These are phyloP conservation scores for Lasiurus cinereus DNA, from an alignment of 2,113 vertebrate genomes.

Conservation along the genomic window DNA sequence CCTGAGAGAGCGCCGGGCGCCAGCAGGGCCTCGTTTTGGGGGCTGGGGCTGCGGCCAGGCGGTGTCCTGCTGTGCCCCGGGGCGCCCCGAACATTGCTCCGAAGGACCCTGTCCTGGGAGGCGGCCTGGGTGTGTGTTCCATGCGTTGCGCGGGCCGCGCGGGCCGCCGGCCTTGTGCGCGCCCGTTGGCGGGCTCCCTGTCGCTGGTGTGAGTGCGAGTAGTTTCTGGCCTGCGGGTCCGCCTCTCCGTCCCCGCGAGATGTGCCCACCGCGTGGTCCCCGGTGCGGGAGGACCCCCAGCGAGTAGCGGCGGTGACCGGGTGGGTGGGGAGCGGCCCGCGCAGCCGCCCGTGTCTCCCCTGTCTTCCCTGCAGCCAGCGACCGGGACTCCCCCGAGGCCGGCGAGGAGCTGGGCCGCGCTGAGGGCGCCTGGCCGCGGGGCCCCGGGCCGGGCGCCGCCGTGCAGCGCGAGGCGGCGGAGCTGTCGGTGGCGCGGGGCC, in stretches of 20 bases:
- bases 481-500: conserved; percentile 26
- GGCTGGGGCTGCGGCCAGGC: too few species aligned
- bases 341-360: conserved; percentile 10
- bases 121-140: too few species aligned
- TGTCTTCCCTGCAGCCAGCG: conserved; percentile 87
- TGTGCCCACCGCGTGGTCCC: not conserved
- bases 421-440: conserved; percentile 83
- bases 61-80: not conserved
- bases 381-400: conserved; percentile 91
- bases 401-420: conserved; percentile 88
- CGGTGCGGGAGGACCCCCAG: rapidly evolving
- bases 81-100: rapidly evolving
- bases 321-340: not conserved
- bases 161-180: not conserved
- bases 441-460: conserved; percentile 70
- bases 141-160: too few species aligned
- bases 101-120: not conserved
- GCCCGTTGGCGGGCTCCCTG: not conserved
- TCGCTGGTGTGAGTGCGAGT: rapidly evolving
- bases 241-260: not conserved
- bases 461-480: conserved; percentile 59
- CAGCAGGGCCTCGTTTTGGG: not conserved
- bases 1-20: rapidly evolving
- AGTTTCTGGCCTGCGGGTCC: not conserved
- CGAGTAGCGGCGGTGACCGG: not conserved